Evolutionary conservation across 2,888 invertebrate species (phyloP), one percentile per base, ranked within the genome.

Genomic region (Drosophila bunnanda): DNA sequence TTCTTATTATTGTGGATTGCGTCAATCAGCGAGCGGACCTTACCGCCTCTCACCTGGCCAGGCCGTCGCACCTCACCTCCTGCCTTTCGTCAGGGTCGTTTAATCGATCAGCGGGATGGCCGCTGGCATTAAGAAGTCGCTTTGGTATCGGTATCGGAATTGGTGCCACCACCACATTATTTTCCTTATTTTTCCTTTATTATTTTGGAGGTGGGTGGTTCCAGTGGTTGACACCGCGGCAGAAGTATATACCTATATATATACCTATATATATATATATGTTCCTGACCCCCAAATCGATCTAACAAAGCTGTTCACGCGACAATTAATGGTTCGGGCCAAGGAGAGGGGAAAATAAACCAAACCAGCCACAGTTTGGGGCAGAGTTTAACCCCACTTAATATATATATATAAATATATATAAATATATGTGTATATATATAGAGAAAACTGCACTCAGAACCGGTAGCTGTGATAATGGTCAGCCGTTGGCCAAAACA

Each of bases 281-380:
- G 39, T 65, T 36, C 88, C 86, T 85, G 89, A 89, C 84, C 89
- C 78, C 86, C 73, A 78, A 67, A 85, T 85, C 85, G 85, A 85
- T 85, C 85, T 88, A 85, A 85, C 85, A 85, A 89, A 73, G 64
- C 76, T 58, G 69, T 82, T 85, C 89, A 85, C 88, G 84, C 85
- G 89, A 89, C 89, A 85, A 89, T 84, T 84, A 84, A 89, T 87
- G 73, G 85, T 22, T 65, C 48, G 20, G 50, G 28, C n/a, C n/a
- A 30, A 32, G 36, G 22, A n/a, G 38, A 15, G 80, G 34, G 36
- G 61, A 64, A 39, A 66, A 58, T 25, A 67, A 15, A 48, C 30
- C 22, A 25, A 25, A 25, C 20, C 1, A 22, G 12, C 10, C 2
- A 15, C 25, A 28, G 15, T 9, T 17, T 20, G 10, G 61, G 36